Conservation (phyloP, 2,797 vertebrate species). For the Argyrosomus regius region DNA sequence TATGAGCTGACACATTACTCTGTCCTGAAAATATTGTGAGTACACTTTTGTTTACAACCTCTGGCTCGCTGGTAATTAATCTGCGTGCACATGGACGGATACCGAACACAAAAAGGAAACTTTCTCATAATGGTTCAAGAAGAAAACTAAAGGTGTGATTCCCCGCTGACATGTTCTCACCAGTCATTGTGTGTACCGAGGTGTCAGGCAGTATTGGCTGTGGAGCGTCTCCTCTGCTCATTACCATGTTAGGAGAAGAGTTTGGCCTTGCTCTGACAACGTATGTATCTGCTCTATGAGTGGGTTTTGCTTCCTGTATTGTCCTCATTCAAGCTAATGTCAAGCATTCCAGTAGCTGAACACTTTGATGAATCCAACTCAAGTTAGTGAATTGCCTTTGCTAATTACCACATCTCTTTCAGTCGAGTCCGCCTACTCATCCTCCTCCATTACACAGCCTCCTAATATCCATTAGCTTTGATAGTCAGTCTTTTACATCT, state of each 20-base stretch:
- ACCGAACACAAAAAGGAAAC: neutral
- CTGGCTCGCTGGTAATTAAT: neutral
- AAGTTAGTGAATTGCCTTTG: conserved; percentile 45
- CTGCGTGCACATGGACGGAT: neutral
- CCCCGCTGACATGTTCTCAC: conserved; percentile 8
- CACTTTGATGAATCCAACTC: conserved; percentile 31
- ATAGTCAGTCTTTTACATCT: conserved; percentile 53
- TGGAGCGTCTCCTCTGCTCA: conserved; percentile 20
- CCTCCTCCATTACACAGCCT: conserved; percentile 40
- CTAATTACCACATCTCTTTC: conserved; percentile 56
- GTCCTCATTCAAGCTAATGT: conserved; percentile 16
- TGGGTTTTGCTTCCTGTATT: conserved; percentile 20
- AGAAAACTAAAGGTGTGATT: conserved; percentile 15
- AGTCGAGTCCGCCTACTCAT: conserved; percentile 45
- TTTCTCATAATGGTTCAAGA: neutral
- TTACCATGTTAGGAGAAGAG: conserved; percentile 37
- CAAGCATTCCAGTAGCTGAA: conserved; percentile 20
- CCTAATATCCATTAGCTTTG: conserved; percentile 62
- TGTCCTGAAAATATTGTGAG: neutral
- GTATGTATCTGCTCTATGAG: neutral
- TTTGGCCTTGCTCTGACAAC: conserved; percentile 8
- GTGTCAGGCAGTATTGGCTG: conserved; percentile 28
- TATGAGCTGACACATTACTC: neutral
- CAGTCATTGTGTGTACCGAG: conserved; percentile 10
- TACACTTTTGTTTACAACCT: conserved; percentile 12